Base-by-base conservation (phyloP, 2,888 invertebrate species). In the Caenorhabditis panamensis region DNA sequence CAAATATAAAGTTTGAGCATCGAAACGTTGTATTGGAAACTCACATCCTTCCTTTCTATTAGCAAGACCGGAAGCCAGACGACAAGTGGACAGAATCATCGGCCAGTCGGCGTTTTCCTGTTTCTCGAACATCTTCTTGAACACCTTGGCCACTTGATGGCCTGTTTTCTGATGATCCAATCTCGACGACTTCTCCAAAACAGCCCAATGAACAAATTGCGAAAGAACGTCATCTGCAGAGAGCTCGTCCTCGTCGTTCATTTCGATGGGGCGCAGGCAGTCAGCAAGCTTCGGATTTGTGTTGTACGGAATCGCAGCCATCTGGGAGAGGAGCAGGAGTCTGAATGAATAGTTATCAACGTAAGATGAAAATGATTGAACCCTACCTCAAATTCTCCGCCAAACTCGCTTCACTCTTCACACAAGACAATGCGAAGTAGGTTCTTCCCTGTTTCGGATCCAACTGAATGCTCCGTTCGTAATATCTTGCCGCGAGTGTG, bases 381-480 rank as follows among this genome's bases (percentile, higher is more conserved):
- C 9, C 26, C 26, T 37, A 20, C 58, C 36, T 63, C 5, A 63
- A 6, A 26, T 59, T 73, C 4, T 64, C 37, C 8, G 28, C 20
- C 0, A 59, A 8, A 20, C 9, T 31, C 2, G 28, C 6, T 5
- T 49, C 41, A 0, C 9, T 28, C 20, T 11, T 9, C 4, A 68
- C 16, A 11, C 24, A 20, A 22, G 26, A 26, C 0, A 79, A 28
- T 24, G 58, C 51, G 18, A 62, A 64, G 24, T 58, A 79, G 22
- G 75, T 68, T 64, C 75, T 58, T 20, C 79, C 79, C 6, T 53
- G 6, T 9, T 11, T 6, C 8, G 58, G 26, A 59, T 75, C 63
- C 4, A 53, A 26, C 18, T 73, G 44, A 6, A 79, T 63, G 4
- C 58, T 36, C 59, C 51, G 51, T 13, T 58, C 24, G 49, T 79